Base-by-base conservation (phyloP, 2,113 vertebrate species). In the Rhea americana region DNA sequence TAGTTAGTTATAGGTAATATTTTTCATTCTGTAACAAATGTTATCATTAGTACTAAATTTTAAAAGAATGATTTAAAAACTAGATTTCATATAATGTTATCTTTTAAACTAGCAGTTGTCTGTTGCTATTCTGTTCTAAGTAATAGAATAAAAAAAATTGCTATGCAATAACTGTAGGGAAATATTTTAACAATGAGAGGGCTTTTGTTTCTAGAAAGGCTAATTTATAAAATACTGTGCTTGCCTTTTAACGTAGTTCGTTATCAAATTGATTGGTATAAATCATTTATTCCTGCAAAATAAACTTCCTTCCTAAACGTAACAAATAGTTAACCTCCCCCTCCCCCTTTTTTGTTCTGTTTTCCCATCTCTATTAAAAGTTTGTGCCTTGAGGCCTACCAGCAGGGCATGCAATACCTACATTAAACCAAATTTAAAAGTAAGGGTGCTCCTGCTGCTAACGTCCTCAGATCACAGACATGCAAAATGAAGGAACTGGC, bases 371-470 rank as follows among this genome's bases (percentile, higher is more conserved):
- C 94, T 85, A 96, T 97, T 97, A 96, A 74, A 97, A 96, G 95
- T 96, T 96, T 97, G 93, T 98, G 97, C 97, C 98, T 97, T 97
- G 93, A 96, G 98, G 97, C 97, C 97, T 98, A 96, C 96, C 97
- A 97, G 97, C 97, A 98, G 98, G 97, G 94, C 96, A 98, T 97
- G 96, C 97, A 95, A 89, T 97, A 95, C 97, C 97, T 97, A 97
- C 95, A 97, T 98, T 98, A 97, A 98, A 97, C 96, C 96, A 98
- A 98, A 98, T 98, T 98, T 98, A 97, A 98, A 97, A 98, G 97
- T 98, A 96, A 98, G 97, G 97, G 97, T 98, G 96, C 95, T 97
- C 97, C 98, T 96, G 97, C 98, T 98, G 97, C 97, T 98, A 96
- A 96, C 82, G 94, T 95, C 87, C 95, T 98, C 94, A 98, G 97